Evolutionary conservation across 2,888 invertebrate species (phyloP).

Genomic region (Acronicta aceris): DNA sequence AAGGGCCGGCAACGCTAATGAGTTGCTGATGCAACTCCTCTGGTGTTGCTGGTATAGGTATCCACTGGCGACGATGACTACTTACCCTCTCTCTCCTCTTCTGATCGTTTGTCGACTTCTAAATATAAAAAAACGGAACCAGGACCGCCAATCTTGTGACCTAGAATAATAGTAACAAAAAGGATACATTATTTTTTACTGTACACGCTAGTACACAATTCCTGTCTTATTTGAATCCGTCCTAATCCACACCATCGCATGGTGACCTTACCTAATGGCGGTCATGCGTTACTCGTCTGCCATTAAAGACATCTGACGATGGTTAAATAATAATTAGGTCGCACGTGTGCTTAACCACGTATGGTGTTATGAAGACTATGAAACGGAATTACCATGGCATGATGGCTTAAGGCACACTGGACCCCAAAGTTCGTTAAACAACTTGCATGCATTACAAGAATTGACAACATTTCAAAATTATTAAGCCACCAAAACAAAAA

Average conservation of each 20-base stretch:
- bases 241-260: conserved; percentile 1
- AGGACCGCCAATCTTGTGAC: too few relatives aligned
- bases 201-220: neutral
- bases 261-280: conserved; percentile 49
- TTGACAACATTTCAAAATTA: too few relatives aligned
- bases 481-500: too few relatives aligned
- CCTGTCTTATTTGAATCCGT: neutral
- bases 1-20: too few relatives aligned
- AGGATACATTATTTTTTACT: too few relatives aligned
- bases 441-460: conserved; percentile 16
- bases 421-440: conserved; percentile 11
- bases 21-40: too few relatives aligned
- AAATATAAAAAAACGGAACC: too few relatives aligned
- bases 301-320: conserved; percentile 71
- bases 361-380: conserved; percentile 51
- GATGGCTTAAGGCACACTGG: conserved; percentile 19
- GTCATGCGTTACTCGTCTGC: conserved; percentile 57
- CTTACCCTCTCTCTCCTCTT: too few relatives aligned
- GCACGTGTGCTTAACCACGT: conserved; percentile 59
- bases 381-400: conserved; percentile 42
- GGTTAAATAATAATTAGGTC: conserved; percentile 69
- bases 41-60: too few relatives aligned
- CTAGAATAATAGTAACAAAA: too few relatives aligned
- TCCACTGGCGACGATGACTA: too few relatives aligned
- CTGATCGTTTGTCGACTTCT: too few relatives aligned